phyloP scores from a whole-genome alignment of 35 echinoderm and acorn worm species.

The Acanthaster planci region DNA sequence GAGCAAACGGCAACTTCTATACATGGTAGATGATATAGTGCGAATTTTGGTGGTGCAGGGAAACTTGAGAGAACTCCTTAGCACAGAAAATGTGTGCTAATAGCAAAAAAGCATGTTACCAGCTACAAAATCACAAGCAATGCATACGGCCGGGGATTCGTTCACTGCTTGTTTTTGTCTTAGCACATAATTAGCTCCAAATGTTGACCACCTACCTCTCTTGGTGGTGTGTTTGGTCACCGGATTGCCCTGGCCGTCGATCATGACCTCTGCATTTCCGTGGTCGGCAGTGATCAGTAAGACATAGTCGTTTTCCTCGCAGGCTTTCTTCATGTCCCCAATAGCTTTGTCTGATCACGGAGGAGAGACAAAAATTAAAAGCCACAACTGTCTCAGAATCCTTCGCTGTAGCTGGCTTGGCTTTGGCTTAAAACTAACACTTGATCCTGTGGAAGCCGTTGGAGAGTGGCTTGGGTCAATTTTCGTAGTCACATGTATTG shows the following conservation, averaged over 20 bases:
- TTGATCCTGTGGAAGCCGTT: too few species aligned
- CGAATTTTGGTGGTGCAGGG: too few species aligned
- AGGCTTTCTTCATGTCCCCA: conserved; percentile 60
- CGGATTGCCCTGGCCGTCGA: conserved; percentile 66
- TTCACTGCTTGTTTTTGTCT: neutral
- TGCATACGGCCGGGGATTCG: neutral
- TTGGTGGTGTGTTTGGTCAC: conserved; percentile 86
- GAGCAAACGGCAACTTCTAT: too few species aligned
- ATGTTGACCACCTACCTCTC: conserved; percentile 61
- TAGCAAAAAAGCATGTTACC: neutral
- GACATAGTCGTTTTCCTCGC: conserved; percentile 69
- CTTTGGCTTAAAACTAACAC: too few species aligned
- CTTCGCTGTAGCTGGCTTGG: too few species aligned
- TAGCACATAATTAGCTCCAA: neutral
- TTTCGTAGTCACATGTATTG: too few species aligned
- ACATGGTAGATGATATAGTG: too few species aligned
- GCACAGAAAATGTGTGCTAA: too few species aligned
- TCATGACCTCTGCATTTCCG: conserved; percentile 93
- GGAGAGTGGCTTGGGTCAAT: too few species aligned
- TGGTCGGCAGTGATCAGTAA: conserved; percentile 87
- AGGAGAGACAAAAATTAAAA: neutral
- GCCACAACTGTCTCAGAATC: neutral
- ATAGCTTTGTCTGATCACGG: conserved; percentile 75
- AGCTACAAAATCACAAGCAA: neutral
- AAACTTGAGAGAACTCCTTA: too few species aligned